phyloP scores from a whole-genome alignment of 2,113 vertebrate species.

The Rhegmatorhina hoffmannsi region DNA sequence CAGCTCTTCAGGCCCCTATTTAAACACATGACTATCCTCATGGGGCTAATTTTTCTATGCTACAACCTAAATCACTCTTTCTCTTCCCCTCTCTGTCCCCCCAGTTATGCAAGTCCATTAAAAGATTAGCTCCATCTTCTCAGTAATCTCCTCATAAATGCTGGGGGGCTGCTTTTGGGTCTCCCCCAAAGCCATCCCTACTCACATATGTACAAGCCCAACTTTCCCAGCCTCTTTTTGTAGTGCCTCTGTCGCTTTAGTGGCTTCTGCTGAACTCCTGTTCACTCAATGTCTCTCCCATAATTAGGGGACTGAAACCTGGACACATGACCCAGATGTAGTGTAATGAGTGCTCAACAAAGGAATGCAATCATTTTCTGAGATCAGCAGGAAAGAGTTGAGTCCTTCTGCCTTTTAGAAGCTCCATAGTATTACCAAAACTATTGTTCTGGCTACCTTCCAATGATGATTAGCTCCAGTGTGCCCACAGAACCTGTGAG shows the following conservation, averaged over 20 bases:
- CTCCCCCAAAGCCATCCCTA: neutral
- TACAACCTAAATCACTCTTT: too few species aligned
- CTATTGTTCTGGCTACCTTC: neutral
- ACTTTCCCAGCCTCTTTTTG: neutral
- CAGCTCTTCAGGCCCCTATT: neutral
- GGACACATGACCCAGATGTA: accelerated
- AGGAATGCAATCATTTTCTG: neutral
- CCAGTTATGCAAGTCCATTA: neutral
- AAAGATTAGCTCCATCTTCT: neutral
- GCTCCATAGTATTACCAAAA: neutral
- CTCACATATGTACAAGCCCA: neutral
- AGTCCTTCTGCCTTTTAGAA: neutral
- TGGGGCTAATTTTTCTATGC: neutral
- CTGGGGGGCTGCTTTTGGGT: neutral
- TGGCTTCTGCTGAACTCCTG: neutral
- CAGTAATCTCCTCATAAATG: accelerated
- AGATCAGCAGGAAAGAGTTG: neutral
- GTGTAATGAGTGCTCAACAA: neutral
- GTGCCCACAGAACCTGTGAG: neutral
- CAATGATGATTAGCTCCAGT: neutral
- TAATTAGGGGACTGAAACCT: neutral
- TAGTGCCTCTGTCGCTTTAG: neutral
- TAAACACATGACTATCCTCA: accelerated
- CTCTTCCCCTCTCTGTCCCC: too few species aligned
- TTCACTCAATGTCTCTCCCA: neutral